These are phyloP conservation scores for Steatornis caripensis DNA, from an alignment of 2,113 vertebrate genomes.

Conservation along the genomic window DNA sequence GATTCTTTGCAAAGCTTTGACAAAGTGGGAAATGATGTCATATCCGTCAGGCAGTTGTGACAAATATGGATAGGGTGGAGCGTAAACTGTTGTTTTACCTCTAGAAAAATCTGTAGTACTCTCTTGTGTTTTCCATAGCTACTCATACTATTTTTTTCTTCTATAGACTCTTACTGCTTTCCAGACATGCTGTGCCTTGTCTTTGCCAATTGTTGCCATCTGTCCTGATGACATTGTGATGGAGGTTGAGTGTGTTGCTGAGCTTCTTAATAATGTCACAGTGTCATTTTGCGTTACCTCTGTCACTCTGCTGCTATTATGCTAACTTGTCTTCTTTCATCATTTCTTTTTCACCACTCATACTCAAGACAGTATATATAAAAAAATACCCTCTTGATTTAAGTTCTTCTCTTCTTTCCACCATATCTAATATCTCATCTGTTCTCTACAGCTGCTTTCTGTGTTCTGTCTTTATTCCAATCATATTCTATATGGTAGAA, in stretches of 20 bases:
- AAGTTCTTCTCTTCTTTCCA: slow-evolving; percentile 10
- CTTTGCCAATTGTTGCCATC: slow-evolving; percentile 68
- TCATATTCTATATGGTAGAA: slow-evolving; percentile 19
- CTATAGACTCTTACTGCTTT: slow-evolving; percentile 56
- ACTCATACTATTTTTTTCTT: slow-evolving; percentile 51
- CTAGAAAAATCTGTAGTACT: slow-evolving; percentile 4
- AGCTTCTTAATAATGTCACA: slow-evolving; percentile 65
- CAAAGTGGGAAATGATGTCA: background rate
- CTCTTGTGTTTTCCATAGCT: slow-evolving; percentile 30
- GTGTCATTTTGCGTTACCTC: slow-evolving; percentile 47
- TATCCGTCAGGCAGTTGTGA: background rate
- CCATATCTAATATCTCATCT: slow-evolving; percentile 24
- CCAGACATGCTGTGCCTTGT: slow-evolving; percentile 51
- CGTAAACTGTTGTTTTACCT: background rate
- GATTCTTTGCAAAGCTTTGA: background rate
- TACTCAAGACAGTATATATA: background rate
- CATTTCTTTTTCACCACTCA: background rate
- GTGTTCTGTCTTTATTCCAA: background rate
- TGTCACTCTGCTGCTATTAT: slow-evolving; percentile 50
- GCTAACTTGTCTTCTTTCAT: slow-evolving; percentile 13
- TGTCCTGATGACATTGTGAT: slow-evolving; percentile 68
- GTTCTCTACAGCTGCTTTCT: slow-evolving; percentile 11
- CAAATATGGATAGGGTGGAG: background rate
- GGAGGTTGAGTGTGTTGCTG: slow-evolving; percentile 53
- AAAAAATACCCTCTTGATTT: background rate